phyloP scores from a whole-genome alignment of 2,797 vertebrate species.

The Sebastes paucispinis region DNA sequence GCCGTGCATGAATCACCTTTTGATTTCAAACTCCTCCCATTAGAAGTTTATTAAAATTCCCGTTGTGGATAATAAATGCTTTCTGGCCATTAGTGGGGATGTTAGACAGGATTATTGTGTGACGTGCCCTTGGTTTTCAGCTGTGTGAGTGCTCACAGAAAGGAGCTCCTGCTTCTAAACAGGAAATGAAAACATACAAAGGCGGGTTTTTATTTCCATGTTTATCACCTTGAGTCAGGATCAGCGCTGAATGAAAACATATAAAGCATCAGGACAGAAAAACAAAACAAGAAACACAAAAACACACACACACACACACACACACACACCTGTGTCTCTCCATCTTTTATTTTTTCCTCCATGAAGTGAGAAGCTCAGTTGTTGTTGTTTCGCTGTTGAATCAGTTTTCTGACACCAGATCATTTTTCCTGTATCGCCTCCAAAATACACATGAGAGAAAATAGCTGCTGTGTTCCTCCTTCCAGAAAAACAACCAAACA shows the following conservation, averaged over 20 bases:
- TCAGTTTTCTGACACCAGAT: conserved; percentile 59
- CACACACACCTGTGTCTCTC: conserved; percentile 29
- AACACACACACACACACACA: conserved; percentile 15
- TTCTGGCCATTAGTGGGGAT: conserved; percentile 62
- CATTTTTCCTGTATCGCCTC: conserved; percentile 44
- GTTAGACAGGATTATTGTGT: conserved; percentile 42
- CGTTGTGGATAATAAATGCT: conserved; percentile 63
- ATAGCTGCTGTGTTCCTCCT: conserved; percentile 31
- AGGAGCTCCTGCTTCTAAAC: conserved; percentile 24
- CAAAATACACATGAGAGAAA: conserved; percentile 54
- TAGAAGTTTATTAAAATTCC: conserved; percentile 65
- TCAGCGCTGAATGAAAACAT: conserved; percentile 45
- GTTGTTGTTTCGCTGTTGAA: conserved; percentile 40
- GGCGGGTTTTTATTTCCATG: conserved; percentile 63
- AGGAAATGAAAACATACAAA: conserved; percentile 66
- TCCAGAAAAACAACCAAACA: conserved; percentile 25
- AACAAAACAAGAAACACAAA: conserved; percentile 34
- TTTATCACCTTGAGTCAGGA: conserved; percentile 70
- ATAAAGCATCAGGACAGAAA: conserved; percentile 40
- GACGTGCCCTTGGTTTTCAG: conserved; percentile 58
- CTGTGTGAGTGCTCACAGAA: conserved; percentile 23
- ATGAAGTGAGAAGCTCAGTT: conserved; percentile 38
- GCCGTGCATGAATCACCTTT: conserved; percentile 46
- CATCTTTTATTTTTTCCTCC: neutral
- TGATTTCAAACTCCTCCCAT: conserved; percentile 58